Evolutionary conservation across 2,888 invertebrate genomes (phyloP), one percentile per base, ranked within the genome.

Genomic region (Liopterus haemorrhoidalis): DNA sequence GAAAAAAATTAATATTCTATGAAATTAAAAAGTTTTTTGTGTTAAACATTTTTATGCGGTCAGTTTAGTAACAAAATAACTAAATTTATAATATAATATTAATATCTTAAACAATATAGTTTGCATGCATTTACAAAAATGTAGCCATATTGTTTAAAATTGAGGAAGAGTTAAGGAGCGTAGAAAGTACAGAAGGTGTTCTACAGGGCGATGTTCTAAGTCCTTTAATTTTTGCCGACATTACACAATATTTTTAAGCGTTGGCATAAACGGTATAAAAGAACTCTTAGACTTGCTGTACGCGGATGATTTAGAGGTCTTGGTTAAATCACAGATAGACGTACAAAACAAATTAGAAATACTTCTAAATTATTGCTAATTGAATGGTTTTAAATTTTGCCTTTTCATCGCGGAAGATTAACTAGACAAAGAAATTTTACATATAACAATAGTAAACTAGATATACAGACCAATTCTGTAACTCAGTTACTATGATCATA

Each of bases 191-290:
- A 1, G 28, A 40, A 15, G 49, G 51, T 5, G 44, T 49, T 9
- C 37, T 50, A 5, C 53, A 54, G 35, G 54, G 52, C 1, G 51
- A 54, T 36, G 16, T 32, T 6, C 27, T 48, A 6, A 45, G 45
- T 12, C 46, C 51, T 11, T 9, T 48, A 3, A 35, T 45, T 11
- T 46, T 49, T 27, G 42, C 41, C 6, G 55, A 54, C n/a, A 27
- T 54, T n/a, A 46, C 49, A 39, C 15, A 25, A 1, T 46, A 39
- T 6, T 28, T 42, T 19, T 28, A 16, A 35, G 46, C 6, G 24
- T 49, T 2, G 21, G 35, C 4, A 21, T 50, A 3, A 33, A 37
- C 6, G 46, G 40, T 9, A 19, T 20, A 15, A 16, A 47, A 8
- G 44, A 49, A 38, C 41, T 49, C 4, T 19, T 39, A 6, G 18